Conservation (phyloP, 2,797 vertebrate genomes). For the Fistularia tabacaria region DNA sequence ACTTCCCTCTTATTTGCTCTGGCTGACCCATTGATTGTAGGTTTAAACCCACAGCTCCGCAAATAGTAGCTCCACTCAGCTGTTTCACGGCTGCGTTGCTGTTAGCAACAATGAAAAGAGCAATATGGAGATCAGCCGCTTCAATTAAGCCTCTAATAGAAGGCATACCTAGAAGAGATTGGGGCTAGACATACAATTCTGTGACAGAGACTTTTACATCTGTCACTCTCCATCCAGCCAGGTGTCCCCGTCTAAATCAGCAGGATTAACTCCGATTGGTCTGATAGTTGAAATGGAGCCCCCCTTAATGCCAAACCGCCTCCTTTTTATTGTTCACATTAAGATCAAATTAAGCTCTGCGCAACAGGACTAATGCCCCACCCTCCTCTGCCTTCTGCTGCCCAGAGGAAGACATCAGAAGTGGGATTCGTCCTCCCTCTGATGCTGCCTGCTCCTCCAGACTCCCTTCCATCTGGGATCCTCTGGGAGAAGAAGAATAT, state of each 20-base stretch:
- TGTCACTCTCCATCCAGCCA: slow-evolving; percentile 70
- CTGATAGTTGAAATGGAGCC: slow-evolving; percentile 79
- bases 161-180: slow-evolving; percentile 46
- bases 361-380: slow-evolving; percentile 87
- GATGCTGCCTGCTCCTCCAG: slow-evolving; percentile 88
- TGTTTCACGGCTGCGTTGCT: slow-evolving; percentile 70
- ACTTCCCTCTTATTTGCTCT: slow-evolving; percentile 73
- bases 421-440: slow-evolving; percentile 83
- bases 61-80: slow-evolving; percentile 71
- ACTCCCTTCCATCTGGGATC: slow-evolving; percentile 93
- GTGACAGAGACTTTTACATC: slow-evolving; percentile 67
- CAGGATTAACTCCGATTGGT: slow-evolving; percentile 71
- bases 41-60: slow-evolving; percentile 63
- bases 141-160: slow-evolving; percentile 63
- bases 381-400: slow-evolving; percentile 95
- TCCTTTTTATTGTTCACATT: slow-evolving; percentile 70
- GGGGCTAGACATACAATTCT: slow-evolving; percentile 38
- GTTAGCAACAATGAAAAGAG: slow-evolving; percentile 72
- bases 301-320: slow-evolving; percentile 50
- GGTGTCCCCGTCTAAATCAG: slow-evolving; percentile 71
- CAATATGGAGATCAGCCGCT: slow-evolving; percentile 71
- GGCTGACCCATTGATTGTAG: slow-evolving; percentile 71
- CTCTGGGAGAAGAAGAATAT: slow-evolving; percentile 92
- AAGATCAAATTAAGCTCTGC: slow-evolving; percentile 70
- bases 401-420: slow-evolving; percentile 94